Evolutionary conservation across 2,888 invertebrate species (phyloP).

Genomic region (Tridacna gigas): DNA sequence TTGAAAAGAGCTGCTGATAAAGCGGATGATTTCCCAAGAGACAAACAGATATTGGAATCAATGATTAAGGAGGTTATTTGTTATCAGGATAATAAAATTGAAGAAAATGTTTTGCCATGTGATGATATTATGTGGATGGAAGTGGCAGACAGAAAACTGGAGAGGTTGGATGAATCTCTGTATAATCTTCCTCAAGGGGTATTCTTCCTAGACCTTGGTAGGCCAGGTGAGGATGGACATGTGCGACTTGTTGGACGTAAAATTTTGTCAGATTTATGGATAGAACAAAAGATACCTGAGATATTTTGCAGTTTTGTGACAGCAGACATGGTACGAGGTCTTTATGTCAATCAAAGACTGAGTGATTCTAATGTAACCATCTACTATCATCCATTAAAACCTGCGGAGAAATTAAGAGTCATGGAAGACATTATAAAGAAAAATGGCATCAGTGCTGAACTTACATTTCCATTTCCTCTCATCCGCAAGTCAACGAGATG

Average conservation of each 20-base stretch:
- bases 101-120: slow-evolving; percentile 14
- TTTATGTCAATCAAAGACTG: slow-evolving; percentile 64
- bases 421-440: slow-evolving; percentile 57
- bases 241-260: slow-evolving; percentile 67
- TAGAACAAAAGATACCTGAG: slow-evolving; percentile 68
- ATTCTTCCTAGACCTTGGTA: slow-evolving; percentile 66
- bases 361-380: slow-evolving; percentile 62
- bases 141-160: slow-evolving; percentile 48
- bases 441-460: slow-evolving; percentile 48
- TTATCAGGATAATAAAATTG: slow-evolving; percentile 56
- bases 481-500: slow-evolving; percentile 61
- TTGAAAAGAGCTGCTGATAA: slow-evolving; percentile 54
- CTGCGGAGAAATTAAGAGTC: slow-evolving; percentile 65
- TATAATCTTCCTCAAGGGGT: slow-evolving; percentile 67
- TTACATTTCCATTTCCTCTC: slow-evolving; percentile 69
- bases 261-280: slow-evolving; percentile 68
- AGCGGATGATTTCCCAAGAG: slow-evolving; percentile 40
- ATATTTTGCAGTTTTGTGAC: slow-evolving; percentile 70
- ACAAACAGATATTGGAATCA: slow-evolving; percentile 60
- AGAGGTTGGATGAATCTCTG: slow-evolving; percentile 56
- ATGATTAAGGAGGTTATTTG: slow-evolving; percentile 59
- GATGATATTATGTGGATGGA: slow-evolving; percentile 50
- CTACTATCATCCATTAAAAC: slow-evolving; percentile 60
- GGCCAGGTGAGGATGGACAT: slow-evolving; percentile 39
- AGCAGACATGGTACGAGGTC: slow-evolving; percentile 71